phyloP scores from a whole-genome alignment of 2,888 invertebrate genomes.

The Aphidoletes aphidimyza region DNA sequence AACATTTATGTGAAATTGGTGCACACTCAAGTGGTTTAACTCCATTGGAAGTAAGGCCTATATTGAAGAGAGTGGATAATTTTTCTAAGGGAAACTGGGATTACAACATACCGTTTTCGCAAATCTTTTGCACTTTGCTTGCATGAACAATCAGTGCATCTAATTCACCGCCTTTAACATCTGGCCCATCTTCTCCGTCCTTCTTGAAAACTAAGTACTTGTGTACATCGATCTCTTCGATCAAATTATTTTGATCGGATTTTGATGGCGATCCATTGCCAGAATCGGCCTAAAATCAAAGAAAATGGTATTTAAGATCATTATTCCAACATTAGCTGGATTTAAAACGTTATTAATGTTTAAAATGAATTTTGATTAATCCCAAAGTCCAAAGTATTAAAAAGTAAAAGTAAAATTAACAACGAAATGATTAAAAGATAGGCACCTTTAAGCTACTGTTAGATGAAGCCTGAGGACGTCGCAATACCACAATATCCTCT shows the following conservation, averaged over 20 bases:
- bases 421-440: constrained; percentile 45
- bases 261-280: background rate
- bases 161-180: constrained; percentile 90
- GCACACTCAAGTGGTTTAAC: background rate
- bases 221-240: constrained; percentile 85
- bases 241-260: constrained; percentile 67
- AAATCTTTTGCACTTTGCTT: constrained; percentile 90
- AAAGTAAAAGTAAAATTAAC: background rate
- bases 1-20: background rate
- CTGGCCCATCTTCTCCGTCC: constrained; percentile 86
- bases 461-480: constrained; percentile 58
- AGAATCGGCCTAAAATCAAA: background rate
- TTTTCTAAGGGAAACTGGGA: background rate
- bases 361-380: constrained; percentile 15
- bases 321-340: background rate
- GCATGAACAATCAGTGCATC: constrained; percentile 97
- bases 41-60: background rate
- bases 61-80: background rate
- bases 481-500: constrained; percentile 59
- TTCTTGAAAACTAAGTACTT: constrained; percentile 83
- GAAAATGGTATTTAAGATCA: constrained; percentile 30
- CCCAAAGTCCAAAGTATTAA: background rate
- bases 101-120: constrained; percentile 64
- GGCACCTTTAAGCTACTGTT: constrained; percentile 59
- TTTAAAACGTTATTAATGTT: background rate